A percentile compares a stretch with the other conserved stretches of the same genome.
Conservation (phyloP, 2,888 invertebrate species). For the Steinernema hermaphroditum region DNA sequence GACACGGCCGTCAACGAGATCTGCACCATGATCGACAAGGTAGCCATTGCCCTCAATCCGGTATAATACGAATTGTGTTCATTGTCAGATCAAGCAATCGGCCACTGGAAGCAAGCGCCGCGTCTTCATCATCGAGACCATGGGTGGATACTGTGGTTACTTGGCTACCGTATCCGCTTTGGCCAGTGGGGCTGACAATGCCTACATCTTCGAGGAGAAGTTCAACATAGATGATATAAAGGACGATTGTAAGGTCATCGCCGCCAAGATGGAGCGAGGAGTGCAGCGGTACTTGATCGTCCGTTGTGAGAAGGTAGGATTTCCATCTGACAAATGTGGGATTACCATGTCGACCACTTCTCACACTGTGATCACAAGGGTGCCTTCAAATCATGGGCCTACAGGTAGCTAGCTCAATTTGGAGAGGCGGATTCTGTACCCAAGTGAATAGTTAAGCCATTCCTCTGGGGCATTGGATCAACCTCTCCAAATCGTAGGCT, state of each 20-base stretch:
- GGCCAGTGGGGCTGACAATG: conserved; percentile 97
- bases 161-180: conserved; percentile 91
- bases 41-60: too few species aligned
- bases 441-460: too few species aligned
- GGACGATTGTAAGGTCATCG: conserved; percentile 62
- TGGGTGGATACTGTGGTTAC: conserved; percentile 99
- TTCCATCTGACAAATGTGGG: too few species aligned
- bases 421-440: too few species aligned
- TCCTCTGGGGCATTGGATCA: too few species aligned
- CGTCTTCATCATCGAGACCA: conserved; percentile 73
- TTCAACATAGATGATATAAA: conserved; percentile 65
- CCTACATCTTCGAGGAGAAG: conserved; percentile 86
- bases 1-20: conserved; percentile 99
- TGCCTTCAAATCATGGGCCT: too few species aligned
- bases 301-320: conserved; percentile 75
- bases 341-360: too few species aligned
- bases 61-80: too few species aligned
- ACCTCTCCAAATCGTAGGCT: too few species aligned
- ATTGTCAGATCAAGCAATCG: conserved; percentile 94
- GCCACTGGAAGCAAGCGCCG: conserved; percentile 97
- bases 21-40: conserved; percentile 79
- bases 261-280: conserved; percentile 65
- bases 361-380: too few species aligned
- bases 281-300: conserved; percentile 66
- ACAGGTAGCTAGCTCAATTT: too few species aligned